Evolutionary conservation across 2,797 vertebrate genomes (phyloP).

Genomic region (Spinus olivaceus): DNA sequence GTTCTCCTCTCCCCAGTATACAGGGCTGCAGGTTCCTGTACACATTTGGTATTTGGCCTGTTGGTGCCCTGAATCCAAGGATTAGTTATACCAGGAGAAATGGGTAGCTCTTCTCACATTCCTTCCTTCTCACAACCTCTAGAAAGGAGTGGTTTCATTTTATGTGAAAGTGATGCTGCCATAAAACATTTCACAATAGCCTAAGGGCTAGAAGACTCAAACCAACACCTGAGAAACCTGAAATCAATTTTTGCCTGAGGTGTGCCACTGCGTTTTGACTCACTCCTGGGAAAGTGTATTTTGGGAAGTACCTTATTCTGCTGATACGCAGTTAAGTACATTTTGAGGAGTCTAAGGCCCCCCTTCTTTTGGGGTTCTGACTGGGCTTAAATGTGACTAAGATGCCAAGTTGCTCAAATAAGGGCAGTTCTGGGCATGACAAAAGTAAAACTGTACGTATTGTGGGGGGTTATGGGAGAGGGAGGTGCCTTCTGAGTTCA

Average conservation of each 20-base stretch:
- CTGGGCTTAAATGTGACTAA: neutral
- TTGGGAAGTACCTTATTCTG: neutral
- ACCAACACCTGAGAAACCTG: neutral
- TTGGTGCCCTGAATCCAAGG: neutral
- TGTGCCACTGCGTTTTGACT: neutral
- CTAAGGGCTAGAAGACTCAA: neutral
- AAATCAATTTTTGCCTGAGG: neutral
- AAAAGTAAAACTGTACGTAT: neutral
- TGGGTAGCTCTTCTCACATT: neutral
- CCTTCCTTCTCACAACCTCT: neutral
- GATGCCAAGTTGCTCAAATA: neutral
- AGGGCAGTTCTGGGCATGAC: conserved; percentile 27
- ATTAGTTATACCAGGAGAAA: neutral
- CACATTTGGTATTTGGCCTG: neutral
- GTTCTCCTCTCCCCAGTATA: accelerated
- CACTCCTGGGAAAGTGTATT: neutral
- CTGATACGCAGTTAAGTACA: neutral
- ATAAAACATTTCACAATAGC: neutral
- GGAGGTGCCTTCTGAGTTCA: conserved; percentile 41
- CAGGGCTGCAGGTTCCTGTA: neutral
- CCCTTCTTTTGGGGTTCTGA: neutral
- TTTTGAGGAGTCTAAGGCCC: neutral
- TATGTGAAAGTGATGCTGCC: neutral
- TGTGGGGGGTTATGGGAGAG: neutral
- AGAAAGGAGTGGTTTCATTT: neutral